Conservation (phyloP, 2,888 invertebrate genomes). For the Acanthosepion esculentum region DNA sequence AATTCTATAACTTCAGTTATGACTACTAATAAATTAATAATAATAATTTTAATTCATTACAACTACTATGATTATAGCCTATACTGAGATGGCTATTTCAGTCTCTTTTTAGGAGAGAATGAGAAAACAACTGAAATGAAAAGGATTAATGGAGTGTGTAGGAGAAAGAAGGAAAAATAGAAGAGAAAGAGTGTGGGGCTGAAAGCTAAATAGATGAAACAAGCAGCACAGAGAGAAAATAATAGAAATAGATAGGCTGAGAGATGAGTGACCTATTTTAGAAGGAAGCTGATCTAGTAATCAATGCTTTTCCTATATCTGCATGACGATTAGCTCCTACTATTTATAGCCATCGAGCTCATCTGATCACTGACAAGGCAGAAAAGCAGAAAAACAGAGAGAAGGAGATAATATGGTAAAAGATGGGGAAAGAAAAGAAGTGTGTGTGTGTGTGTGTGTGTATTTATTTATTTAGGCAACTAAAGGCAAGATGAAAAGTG, state of each 20-base stretch:
- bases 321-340: constrained; percentile 33
- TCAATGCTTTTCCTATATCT: constrained; percentile 33
- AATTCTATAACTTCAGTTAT: no score
- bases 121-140: neutral
- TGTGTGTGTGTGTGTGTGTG: neutral
- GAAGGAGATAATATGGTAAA: neutral
- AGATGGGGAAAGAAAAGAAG: neutral
- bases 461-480: constrained; percentile 2
- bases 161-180: neutral
- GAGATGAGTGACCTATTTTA: constrained; percentile 37
- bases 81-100: neutral
- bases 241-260: neutral
- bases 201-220: neutral
- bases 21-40: neutral
- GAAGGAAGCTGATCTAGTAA: neutral
- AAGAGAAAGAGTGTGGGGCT: no score
- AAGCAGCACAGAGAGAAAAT: neutral
- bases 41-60: neutral
- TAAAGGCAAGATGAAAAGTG: neutral
- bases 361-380: neutral
- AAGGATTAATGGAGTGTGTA: neutral
- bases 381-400: constrained; percentile 15
- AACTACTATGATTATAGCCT: neutral
- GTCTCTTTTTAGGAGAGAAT: neutral
- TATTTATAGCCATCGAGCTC: neutral